Evolutionary conservation across 2,888 invertebrate species (phyloP).

Genomic region (Melanotus villosus): DNA sequence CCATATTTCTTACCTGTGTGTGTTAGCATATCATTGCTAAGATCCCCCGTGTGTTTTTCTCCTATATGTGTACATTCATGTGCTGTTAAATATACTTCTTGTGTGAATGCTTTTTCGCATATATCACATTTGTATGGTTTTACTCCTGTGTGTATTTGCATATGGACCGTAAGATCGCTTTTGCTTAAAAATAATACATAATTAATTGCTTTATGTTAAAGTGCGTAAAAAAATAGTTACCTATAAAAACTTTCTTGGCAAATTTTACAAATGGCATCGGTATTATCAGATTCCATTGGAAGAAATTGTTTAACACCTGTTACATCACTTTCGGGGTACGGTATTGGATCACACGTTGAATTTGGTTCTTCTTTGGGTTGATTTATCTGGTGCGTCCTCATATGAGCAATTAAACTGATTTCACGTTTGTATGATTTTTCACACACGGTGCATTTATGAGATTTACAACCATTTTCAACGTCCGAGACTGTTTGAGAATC

Average conservation of each 20-base stretch:
- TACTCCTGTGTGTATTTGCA: conserved; percentile 17
- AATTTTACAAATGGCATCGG: conserved; percentile 2
- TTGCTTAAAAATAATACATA: neutral
- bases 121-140: neutral
- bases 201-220: neutral
- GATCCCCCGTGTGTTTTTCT: conserved; percentile 9
- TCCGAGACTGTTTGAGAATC: neutral
- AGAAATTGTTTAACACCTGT: conserved; percentile 4
- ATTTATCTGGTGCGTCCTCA: neutral
- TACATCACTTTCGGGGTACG: neutral
- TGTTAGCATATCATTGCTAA: neutral
- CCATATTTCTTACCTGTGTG: conserved; percentile 23
- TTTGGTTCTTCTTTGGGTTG: neutral
- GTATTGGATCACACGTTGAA: too few species aligned
- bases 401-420: conserved; percentile 7
- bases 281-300: neutral
- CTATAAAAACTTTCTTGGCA: conserved; percentile 17
- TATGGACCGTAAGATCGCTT: conserved; percentile 22
- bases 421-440: conserved; percentile 10
- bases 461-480: neutral
- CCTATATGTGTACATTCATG: conserved; percentile 22
- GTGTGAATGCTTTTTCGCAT: conserved; percentile 10
- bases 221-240: neutral
- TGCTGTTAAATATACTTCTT: neutral
- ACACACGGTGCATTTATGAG: neutral